Percentiles rank a stretch among this genome's conserved stretches.
phyloP scores from a whole-genome alignment of 1,140 invertebrate species.

The Steinernema khuongi region DNA sequence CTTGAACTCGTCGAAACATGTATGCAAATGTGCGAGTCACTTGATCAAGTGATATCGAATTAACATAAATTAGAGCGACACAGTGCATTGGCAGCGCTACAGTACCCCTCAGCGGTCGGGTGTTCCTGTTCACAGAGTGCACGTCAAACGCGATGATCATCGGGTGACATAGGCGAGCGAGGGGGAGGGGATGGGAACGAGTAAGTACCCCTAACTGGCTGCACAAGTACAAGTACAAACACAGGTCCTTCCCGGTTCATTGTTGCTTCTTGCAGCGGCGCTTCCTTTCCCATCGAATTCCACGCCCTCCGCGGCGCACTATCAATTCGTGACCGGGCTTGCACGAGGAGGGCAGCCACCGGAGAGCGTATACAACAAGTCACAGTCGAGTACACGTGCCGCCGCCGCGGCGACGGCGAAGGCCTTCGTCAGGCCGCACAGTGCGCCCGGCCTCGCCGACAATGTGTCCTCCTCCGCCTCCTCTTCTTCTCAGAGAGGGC shows the following conservation, averaged over 20 bases:
- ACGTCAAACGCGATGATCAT: background rate
- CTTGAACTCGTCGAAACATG: too few species aligned
- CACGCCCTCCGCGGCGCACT: background rate
- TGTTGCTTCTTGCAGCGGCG: background rate
- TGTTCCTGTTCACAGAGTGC: background rate
- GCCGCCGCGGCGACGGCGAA: background rate
- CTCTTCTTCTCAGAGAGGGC: too few species aligned
- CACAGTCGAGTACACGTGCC: background rate
- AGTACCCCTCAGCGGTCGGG: too few species aligned
- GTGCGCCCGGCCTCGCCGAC: background rate
- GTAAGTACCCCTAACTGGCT: background rate
- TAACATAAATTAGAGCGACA: too few species aligned
- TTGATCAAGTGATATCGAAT: too few species aligned
- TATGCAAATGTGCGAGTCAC: too few species aligned
- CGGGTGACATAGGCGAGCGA: background rate
- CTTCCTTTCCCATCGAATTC: background rate
- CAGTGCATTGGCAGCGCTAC: too few species aligned
- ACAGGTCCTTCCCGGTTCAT: background rate
- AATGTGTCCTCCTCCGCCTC: background rate
- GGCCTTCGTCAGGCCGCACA: background rate
- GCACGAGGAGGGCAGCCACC: background rate
- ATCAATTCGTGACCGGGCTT: background rate
- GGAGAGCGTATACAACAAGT: background rate
- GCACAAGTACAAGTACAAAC: background rate
- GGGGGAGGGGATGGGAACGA: background rate